Conservation (phyloP, 2,797 vertebrate species). For the Cossypha caffra region DNA sequence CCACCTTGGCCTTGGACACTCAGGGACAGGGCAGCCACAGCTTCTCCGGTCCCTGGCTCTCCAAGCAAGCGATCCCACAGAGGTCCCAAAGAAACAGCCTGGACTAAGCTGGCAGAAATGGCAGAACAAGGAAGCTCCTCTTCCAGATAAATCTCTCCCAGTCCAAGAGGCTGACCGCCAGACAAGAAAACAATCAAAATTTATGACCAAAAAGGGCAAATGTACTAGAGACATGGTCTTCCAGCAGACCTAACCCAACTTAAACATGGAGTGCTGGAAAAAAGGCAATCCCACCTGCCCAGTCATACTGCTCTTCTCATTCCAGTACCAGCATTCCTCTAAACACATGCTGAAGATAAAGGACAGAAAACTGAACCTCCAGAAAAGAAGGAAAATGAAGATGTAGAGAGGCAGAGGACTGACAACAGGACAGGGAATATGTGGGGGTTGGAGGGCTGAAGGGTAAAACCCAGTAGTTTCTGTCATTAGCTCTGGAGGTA, state of each 20-base stretch:
- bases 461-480: neutral
- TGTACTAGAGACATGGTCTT: neutral
- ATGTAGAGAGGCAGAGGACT: neutral
- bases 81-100: neutral
- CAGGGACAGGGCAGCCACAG: neutral
- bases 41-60: neutral
- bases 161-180: neutral
- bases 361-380: neutral
- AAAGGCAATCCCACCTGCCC: neutral
- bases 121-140: neutral
- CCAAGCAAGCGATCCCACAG: neutral
- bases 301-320: neutral
- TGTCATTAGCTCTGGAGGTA: neutral
- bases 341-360: neutral
- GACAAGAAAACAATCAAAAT: neutral
- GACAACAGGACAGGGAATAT: neutral
- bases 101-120: neutral
- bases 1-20: neutral
- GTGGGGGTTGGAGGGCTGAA: rapidly evolving
- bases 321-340: neutral
- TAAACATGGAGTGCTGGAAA: neutral
- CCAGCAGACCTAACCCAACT: neutral
- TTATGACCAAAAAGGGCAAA: neutral
- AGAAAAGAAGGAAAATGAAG: neutral
- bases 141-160: neutral